Conservation (phyloP, 2,113 vertebrate genomes). For the Chinchilla lanigera region DNA sequence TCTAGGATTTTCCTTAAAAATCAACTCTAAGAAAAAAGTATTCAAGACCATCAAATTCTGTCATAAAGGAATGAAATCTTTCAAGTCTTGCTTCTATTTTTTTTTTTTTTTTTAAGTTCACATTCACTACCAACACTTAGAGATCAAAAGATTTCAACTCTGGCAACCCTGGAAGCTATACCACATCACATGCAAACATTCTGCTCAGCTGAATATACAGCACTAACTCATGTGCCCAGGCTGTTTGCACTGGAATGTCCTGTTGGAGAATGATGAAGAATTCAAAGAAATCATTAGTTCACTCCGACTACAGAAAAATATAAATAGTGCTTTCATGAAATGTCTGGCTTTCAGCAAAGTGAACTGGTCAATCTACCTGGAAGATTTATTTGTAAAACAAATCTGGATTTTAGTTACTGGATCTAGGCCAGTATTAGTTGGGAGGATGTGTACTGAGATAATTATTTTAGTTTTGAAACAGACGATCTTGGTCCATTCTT, state of each 20-base stretch:
- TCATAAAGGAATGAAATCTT: neutral
- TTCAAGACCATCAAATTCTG: constrained; percentile 18
- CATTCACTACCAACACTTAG: constrained; percentile 6
- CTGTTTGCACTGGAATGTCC: neutral
- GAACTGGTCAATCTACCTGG: neutral
- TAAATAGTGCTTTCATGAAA: neutral
- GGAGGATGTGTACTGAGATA: neutral
- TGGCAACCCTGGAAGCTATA: neutral
- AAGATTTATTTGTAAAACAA: constrained; percentile 34
- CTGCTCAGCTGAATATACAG: neutral
- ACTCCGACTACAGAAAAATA: neutral
- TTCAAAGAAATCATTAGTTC: constrained; percentile 3
- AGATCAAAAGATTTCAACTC: constrained; percentile 3
- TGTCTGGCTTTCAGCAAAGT: constrained; percentile 20
- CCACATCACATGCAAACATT: neutral
- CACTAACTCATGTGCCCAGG: neutral
- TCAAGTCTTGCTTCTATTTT: neutral
- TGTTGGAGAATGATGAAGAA: neutral
- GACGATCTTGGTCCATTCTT: neutral
- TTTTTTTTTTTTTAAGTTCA: neutral
- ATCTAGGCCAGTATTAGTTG: constrained; percentile 41
- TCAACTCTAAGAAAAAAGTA: neutral
- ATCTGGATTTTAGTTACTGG: constrained; percentile 20
- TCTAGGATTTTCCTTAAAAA: constrained; percentile 45
- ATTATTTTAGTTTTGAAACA: constrained; percentile 37